Conservation (phyloP, 2,113 vertebrate genomes). For the Cariama cristata region DNA sequence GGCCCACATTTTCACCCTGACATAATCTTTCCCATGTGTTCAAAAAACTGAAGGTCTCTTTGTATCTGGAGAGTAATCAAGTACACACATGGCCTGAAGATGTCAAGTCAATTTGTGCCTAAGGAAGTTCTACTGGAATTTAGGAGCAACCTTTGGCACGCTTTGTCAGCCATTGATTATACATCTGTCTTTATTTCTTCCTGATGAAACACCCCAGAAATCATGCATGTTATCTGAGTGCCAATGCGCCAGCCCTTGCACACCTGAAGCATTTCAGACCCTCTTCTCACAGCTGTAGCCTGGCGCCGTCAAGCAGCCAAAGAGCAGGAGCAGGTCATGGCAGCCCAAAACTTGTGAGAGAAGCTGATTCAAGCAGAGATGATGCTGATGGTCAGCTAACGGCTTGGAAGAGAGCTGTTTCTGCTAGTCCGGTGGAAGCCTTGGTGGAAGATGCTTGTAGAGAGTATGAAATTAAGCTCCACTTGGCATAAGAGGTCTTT, state of each 20-base stretch:
- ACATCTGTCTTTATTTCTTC: not conserved
- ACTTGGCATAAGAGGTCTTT: not conserved
- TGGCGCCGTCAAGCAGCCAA: not conserved
- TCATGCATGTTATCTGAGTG: not conserved
- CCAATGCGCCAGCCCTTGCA: not conserved
- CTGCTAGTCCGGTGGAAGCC: not conserved
- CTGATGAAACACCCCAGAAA: not conserved
- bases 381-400: not conserved
- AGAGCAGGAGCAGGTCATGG: not conserved
- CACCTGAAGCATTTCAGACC: fast-evolving
- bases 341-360: not conserved
- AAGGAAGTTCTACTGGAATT: not conserved
- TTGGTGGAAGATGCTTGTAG: not conserved
- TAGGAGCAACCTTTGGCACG: not conserved
- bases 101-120: not conserved
- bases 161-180: not conserved
- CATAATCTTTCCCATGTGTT: slow-evolving; percentile 54
- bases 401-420: not conserved
- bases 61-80: not conserved
- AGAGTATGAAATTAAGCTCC: not conserved
- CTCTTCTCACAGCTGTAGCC: fast-evolving
- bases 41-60: slow-evolving; percentile 31
- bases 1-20: slow-evolving; percentile 50
- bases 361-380: not conserved
- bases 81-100: not conserved